These are phyloP conservation scores for Caradrina kadenii DNA, from an alignment of 2,888 invertebrate genomes.

Conservation along the genomic window DNA sequence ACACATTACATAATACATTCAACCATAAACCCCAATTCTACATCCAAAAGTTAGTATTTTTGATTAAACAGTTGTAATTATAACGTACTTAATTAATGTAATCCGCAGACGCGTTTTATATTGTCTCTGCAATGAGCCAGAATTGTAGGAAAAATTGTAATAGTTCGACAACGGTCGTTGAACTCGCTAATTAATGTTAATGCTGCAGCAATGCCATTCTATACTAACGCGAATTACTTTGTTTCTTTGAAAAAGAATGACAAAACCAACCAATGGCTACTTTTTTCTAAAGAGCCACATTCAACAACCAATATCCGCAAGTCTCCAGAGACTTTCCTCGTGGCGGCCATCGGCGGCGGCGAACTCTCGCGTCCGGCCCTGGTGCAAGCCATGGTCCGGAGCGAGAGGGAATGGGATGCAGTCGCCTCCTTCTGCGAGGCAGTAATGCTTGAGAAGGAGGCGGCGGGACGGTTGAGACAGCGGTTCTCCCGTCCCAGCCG, in stretches of 20 bases:
- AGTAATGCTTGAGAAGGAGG: too few species aligned
- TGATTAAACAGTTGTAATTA: constrained; percentile 18
- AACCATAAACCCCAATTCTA: constrained; percentile 4
- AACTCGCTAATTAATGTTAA: constrained; percentile 80
- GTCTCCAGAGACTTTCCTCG: too few species aligned
- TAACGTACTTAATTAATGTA: constrained; percentile 25
- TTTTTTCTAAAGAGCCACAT: constrained; percentile 46
- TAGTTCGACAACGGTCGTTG: constrained; percentile 70
- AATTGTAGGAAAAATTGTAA: constrained; percentile 64
- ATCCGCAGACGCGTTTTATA: constrained; percentile 20
- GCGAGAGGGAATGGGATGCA: too few species aligned
- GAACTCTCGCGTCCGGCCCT: too few species aligned
- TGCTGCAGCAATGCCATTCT: constrained; percentile 69
- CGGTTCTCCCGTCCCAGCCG: too few species aligned
- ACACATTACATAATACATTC: constrained; percentile 22
- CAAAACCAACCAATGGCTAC: constrained; percentile 37
- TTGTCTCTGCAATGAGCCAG: constrained; percentile 65
- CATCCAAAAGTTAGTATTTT: constrained; percentile 2
- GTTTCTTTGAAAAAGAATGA: constrained; percentile 69
- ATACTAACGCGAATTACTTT: constrained; percentile 65
- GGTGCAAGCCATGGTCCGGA: too few species aligned
- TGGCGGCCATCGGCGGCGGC: too few species aligned
- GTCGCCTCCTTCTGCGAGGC: too few species aligned
- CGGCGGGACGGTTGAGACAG: too few species aligned
- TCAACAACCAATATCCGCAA: constrained; percentile 3